Evolutionary conservation across 2,888 invertebrate species (phyloP).

Genomic region (Euplagia quadripunctaria): DNA sequence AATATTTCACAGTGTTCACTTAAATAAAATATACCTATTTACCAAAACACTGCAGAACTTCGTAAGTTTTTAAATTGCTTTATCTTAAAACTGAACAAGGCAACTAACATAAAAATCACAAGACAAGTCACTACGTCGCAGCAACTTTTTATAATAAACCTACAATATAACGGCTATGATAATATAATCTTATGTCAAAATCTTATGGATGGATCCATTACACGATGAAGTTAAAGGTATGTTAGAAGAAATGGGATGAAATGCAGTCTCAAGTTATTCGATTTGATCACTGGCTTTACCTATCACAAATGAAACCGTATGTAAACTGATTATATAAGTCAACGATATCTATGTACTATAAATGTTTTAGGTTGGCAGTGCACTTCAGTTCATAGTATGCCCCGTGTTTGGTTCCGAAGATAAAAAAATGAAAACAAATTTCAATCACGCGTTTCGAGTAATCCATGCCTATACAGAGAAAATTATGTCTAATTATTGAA

Average conservation of each 20-base stretch:
- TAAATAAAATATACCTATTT: not conserved
- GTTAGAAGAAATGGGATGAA: constrained; percentile 70
- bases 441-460: not conserved
- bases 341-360: not conserved
- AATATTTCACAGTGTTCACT: not conserved
- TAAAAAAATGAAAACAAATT: not conserved
- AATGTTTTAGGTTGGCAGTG: not conserved
- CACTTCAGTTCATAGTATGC: no score
- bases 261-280: constrained; percentile 70
- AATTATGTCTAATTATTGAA: no score
- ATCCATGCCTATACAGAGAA: no score
- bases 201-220: constrained; percentile 81
- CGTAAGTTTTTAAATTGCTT: constrained; percentile 26
- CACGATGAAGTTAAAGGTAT: constrained; percentile 60
- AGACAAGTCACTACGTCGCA: constrained; percentile 62
- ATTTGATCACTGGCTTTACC: constrained; percentile 75
- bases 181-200: constrained; percentile 69
- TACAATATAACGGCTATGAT: constrained; percentile 63
- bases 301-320: constrained; percentile 64
- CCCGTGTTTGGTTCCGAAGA: not conserved
- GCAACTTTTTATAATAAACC: constrained; percentile 59
- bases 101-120: constrained; percentile 64
- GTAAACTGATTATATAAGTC: constrained; percentile 24
- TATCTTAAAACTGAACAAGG: constrained; percentile 35
- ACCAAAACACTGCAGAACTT: not conserved